Evolutionary conservation across 2,888 invertebrate species (phyloP), one percentile per base, ranked within the genome.

Genomic region (Caenorhabditis imperialis): DNA sequence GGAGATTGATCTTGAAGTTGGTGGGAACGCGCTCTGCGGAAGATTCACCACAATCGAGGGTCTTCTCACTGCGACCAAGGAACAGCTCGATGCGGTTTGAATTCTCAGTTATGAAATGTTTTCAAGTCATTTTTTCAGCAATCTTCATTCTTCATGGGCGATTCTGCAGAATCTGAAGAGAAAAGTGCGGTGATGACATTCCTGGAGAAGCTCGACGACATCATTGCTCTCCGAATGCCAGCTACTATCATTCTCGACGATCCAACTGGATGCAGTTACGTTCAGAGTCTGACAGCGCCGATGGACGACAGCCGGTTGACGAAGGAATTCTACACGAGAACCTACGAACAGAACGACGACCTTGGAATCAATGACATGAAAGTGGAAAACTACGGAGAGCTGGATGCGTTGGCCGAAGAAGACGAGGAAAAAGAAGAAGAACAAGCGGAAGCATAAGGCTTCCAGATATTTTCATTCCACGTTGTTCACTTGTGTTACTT

Each of bases 11-110:
- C 47, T 75, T 8, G 67, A 81, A 74, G 93, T 94, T 67, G 94
- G 95, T 0, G 92, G 94, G 0, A 91, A 92, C 6, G 93, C 96
- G 3, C 90, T 97, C 20, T 93, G 94, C 5, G 96, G 98, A 0
- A 92, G 95, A 55, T 99, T 98, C 89, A 94, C 95, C 0, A 99
- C 99, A 0, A 91, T 97, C 0, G 98, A 99, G 90, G 98, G 98
- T 0, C 89, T 96, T 18, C 88, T 96, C 38, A 86, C 89, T 1
- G 93, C 94, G 18, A 92, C 95, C 25, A 92, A 92, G 78, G 93
- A 93, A 0, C 88, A 89, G 86, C 88, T 78, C 12, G 75, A 75
- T 57, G 65, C 54, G 40, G 67, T 77, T 47, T 48, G 63, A n/a
- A n/a, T n/a, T n/a, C n/a, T n/a, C n/a, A n/a, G 7, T 18, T 20